Base-by-base conservation (phyloP, 2,888 invertebrate species). In the Hipparchia semele region DNA sequence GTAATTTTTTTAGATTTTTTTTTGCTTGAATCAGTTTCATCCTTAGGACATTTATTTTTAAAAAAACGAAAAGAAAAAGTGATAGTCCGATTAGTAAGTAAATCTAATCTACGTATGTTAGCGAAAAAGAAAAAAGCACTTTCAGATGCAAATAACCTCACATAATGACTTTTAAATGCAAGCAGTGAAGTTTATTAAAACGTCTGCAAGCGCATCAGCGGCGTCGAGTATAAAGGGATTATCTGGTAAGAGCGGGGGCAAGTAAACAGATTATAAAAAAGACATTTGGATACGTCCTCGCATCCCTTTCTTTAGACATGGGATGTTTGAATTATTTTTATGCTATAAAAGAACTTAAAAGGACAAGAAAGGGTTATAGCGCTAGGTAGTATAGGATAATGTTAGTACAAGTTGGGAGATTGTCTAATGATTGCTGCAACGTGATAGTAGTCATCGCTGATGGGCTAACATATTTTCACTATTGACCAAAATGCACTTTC, bases 211-310 rank as follows among this genome's bases (percentile, higher is more conserved):
- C 85, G 86, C 85, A 86, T 85, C 82, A 82, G 77, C 80, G 82
- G 82, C 83, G 85, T 87, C 84, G 81, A 79, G 86, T 84, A 86
- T 87, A 89, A 91, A 90, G 84, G 88, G 88, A 90, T 91, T 90
- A 90, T 89, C 87, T 86, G 83, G 86, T 86, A 85, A 86, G 79
- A 86, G 84, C 80, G 85, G 86, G 83, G 85, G 86, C 85, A 86
- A 88, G 90, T 90, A 90, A 90, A 92, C 92, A 91, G 90, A 90
- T 91, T 91, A 91, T 91, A 91, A 91, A 91, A 90, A 91, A 90
- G 87, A 90, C 88, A 85, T 88, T 85, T 79, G 80, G 79, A 71
- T 75, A 78, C 80, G 78, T 82, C 84, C 83, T 82, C 82, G 77
- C 78, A 66, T 53, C 70, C 70, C 71, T 58, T 58, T 58, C 58